Percentiles rank a stretch among this genome's conserved stretches.
Evolutionary conservation across 1,140 invertebrate genomes (phyloP).

Genomic region (Bombyx mori): DNA sequence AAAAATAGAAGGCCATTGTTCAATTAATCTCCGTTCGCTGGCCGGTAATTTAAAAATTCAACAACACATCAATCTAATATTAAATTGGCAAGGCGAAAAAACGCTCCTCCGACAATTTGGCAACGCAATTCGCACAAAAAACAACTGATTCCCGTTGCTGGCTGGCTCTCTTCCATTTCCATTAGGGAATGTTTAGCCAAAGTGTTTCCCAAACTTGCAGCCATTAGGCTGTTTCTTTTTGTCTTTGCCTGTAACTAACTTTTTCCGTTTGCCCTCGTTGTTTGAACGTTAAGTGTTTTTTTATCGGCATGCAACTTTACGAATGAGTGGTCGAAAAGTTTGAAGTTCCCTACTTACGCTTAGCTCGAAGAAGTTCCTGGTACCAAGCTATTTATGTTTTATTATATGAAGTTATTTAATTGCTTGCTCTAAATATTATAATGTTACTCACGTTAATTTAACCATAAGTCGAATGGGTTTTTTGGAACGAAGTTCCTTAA

Average conservation of each 20-base stretch:
- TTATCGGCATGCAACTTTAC: constrained; percentile 25
- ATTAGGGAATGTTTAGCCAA: constrained; percentile 67
- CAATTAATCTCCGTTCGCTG: no score
- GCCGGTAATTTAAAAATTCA: no score
- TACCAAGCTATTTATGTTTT: constrained; percentile 10
- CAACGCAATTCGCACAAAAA: constrained; percentile 46
- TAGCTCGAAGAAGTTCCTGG: no score
- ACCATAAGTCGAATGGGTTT: no score
- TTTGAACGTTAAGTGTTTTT: constrained; percentile 42
- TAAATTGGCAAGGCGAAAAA: constrained; percentile 6
- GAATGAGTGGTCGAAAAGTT: constrained; percentile 11
- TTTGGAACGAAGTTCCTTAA: no score
- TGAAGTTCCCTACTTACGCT: not conserved
- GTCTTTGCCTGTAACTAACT: constrained; percentile 53
- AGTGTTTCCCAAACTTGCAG: constrained; percentile 61
- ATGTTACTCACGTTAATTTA: no score
- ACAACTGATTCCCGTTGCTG: constrained; percentile 36
- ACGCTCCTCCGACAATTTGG: constrained; percentile 35
- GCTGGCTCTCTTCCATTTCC: constrained; percentile 65
- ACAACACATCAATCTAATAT: not conserved
- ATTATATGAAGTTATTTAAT: constrained; percentile 1
- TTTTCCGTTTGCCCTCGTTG: constrained; percentile 37
- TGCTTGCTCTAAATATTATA: no score
- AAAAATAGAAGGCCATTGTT: no score
- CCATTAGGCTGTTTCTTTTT: constrained; percentile 59